A percentile compares a stretch with the other conserved stretches of the same genome.
phyloP scores from a whole-genome alignment of 2,113 vertebrate genomes.

The Corythornis madagascariensis region DNA sequence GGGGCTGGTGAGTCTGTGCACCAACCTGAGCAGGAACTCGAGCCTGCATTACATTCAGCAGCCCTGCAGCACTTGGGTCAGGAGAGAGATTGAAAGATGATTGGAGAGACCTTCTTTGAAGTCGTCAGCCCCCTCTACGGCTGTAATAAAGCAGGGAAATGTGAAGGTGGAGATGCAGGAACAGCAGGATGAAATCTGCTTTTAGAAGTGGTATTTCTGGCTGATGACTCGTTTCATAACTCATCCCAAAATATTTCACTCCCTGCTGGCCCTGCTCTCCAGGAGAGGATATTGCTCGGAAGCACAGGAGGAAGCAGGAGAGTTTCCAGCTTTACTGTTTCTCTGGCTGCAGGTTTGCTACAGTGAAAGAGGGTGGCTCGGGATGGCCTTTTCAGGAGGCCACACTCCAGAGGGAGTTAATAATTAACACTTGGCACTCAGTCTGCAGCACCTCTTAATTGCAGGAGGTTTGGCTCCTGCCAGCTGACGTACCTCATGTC shows the following conservation, averaged over 20 bases:
- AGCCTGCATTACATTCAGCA: conserved; percentile 1
- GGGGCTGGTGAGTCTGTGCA: background rate
- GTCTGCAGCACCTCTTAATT: background rate
- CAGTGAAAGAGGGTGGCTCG: background rate
- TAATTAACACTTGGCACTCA: conserved; percentile 5
- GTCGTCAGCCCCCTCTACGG: background rate
- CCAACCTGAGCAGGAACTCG: background rate
- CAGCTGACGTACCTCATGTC: rapidly evolving
- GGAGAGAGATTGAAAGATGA: background rate
- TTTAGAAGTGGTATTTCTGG: conserved; percentile 55
- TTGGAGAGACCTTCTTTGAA: conserved; percentile 4
- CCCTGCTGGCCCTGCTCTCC: background rate
- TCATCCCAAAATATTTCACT: conserved; percentile 24
- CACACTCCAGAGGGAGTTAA: background rate
- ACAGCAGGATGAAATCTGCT: background rate
- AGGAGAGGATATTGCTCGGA: conserved; percentile 37
- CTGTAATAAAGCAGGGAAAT: background rate
- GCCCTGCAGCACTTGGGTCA: background rate
- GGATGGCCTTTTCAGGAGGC: conserved; percentile 7
- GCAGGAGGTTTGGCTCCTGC: background rate
- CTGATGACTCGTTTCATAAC: background rate
- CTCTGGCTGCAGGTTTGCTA: background rate
- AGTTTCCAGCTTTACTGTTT: background rate
- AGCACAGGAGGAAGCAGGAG: conserved; percentile 23
- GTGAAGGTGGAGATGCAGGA: background rate